These are phyloP conservation scores for Ischnus inquisitorius DNA, from an alignment of 2,888 invertebrate species.

Conservation along the genomic window DNA sequence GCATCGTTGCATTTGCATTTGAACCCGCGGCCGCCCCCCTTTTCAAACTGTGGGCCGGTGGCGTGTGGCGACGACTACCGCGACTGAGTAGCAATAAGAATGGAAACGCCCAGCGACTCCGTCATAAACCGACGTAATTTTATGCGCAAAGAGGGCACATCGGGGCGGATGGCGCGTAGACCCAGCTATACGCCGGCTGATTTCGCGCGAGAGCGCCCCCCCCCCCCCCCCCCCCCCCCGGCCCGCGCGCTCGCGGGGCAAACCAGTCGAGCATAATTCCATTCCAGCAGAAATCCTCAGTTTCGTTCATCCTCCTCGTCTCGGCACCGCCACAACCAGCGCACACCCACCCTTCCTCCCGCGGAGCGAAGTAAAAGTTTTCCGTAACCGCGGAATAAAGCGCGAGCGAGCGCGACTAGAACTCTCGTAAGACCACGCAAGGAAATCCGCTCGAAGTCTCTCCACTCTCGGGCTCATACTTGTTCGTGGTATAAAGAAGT, in stretches of 20 bases:
- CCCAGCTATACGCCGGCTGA: slow-evolving; percentile 16
- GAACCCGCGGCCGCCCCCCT: slow-evolving; percentile 67
- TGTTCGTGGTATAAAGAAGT: slow-evolving; percentile 30
- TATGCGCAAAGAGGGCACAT: slow-evolving; percentile 61
- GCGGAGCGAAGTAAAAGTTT: slow-evolving; percentile 39
- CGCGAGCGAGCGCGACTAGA: slow-evolving; percentile 31
- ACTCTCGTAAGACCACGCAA: slow-evolving; percentile 23
- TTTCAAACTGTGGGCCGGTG: slow-evolving; percentile 13
- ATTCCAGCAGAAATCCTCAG: slow-evolving; percentile 49
- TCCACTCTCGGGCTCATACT: slow-evolving; percentile 20
- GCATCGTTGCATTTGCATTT: slow-evolving; percentile 77
- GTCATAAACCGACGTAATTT: slow-evolving; percentile 68
- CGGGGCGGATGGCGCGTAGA: slow-evolving; percentile 38
- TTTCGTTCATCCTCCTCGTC: slow-evolving; percentile 39
- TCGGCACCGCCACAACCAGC: too few species aligned
- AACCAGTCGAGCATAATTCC: slow-evolving; percentile 51
- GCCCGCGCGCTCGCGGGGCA: slow-evolving; percentile 3
- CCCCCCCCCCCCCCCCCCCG: too few species aligned
- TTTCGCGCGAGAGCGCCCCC: slow-evolving; percentile 22
- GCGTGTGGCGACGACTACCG: slow-evolving; percentile 40
- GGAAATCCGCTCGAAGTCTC: slow-evolving; percentile 38
- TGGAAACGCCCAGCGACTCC: slow-evolving; percentile 56
- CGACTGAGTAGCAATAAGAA: slow-evolving; percentile 74
- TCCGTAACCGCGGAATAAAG: slow-evolving; percentile 47
- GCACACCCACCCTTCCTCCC: background rate